phyloP scores from a whole-genome alignment of 1,140 invertebrate genomes.

The Drosophila sproati region DNA sequence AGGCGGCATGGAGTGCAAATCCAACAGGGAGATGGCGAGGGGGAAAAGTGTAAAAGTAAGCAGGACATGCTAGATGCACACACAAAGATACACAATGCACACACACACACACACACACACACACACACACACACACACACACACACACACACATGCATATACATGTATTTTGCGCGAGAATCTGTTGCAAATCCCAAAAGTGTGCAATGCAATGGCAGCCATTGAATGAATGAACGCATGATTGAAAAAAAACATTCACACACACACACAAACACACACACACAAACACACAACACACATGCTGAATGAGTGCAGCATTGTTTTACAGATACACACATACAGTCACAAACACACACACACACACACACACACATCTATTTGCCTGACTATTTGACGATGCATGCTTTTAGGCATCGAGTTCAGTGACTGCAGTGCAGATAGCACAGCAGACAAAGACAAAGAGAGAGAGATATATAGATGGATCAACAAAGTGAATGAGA shows the following conservation, averaged over 20 bases:
- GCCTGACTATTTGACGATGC: slow-evolving; percentile 37
- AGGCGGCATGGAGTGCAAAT: slow-evolving; percentile 19
- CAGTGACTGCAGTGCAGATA: slow-evolving; percentile 62
- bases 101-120: background rate
- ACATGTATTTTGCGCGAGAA: slow-evolving; percentile 34
- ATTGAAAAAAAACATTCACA: slow-evolving; percentile 74
- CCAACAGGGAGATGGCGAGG: background rate
- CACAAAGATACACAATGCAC: background rate
- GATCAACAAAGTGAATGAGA: background rate
- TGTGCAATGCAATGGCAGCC: slow-evolving; percentile 62
- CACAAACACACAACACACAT: slow-evolving; percentile 1
- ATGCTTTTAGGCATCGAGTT: slow-evolving; percentile 63
- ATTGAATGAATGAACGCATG: slow-evolving; percentile 70
- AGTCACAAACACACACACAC: slow-evolving; percentile 6
- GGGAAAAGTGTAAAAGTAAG: too few species aligned
- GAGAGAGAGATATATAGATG: background rate
- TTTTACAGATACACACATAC: slow-evolving; percentile 21
- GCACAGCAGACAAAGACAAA: background rate
- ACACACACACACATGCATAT: background rate
- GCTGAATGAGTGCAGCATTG: slow-evolving; percentile 65
- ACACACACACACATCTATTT: slow-evolving; percentile 11
- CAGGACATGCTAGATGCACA: slow-evolving; percentile 4
- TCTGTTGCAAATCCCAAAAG: slow-evolving; percentile 76
- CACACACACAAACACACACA: slow-evolving; percentile 9
- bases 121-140: slow-evolving; percentile 9